A percentile compares a stretch with the other conserved stretches of the same genome.
Conservation (phyloP, 2,888 invertebrate genomes). For the Alentia gelatinosa region DNA sequence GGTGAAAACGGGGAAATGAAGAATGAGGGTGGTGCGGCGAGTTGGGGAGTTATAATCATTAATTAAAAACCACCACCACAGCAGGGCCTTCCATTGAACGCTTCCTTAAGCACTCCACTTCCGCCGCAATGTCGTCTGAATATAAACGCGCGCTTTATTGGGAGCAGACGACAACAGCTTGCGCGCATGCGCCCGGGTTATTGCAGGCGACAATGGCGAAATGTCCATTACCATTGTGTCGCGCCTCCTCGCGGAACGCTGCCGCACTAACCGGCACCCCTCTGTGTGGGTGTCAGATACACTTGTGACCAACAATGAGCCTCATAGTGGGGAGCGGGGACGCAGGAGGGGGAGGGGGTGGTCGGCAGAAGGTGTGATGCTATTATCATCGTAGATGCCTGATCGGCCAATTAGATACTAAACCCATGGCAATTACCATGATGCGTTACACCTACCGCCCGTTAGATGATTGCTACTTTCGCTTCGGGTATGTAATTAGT, state of each 20-base stretch:
- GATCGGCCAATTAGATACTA: background rate
- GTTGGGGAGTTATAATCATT: background rate
- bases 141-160: background rate
- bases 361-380: background rate
- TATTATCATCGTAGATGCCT: background rate
- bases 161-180: conserved; percentile 4
- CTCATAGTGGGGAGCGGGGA: background rate
- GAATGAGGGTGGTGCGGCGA: too few relatives aligned
- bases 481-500: too few relatives aligned
- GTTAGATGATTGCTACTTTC: too few relatives aligned
- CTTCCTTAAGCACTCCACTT: background rate
- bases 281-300: background rate
- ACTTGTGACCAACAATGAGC: background rate
- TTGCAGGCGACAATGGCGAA: background rate
- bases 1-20: too few relatives aligned
- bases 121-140: background rate
- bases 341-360: background rate
- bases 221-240: background rate
- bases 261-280: background rate
- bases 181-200: background rate
- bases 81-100: background rate
- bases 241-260: background rate
- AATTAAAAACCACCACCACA: background rate
- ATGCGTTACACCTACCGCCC: background rate
- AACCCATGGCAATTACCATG: background rate